Percentiles rank a stretch among this genome's conserved stretches.
Evolutionary conservation across 2,888 invertebrate genomes (phyloP).

Genomic region (Drosophila anceps): DNA sequence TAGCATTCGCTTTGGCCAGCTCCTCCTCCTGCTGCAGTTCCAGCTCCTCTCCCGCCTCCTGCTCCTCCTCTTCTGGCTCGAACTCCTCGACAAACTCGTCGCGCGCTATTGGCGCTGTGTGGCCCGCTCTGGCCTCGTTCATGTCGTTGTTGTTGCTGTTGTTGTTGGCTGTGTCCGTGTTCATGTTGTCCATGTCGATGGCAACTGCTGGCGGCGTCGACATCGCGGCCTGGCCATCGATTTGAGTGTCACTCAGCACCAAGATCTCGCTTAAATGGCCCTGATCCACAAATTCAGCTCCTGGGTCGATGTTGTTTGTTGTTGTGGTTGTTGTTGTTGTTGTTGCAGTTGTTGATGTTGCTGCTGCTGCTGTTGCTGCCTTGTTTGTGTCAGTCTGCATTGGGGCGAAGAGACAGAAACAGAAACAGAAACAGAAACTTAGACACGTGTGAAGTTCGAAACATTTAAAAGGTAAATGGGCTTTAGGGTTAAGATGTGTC

Average conservation of each 20-base stretch:
- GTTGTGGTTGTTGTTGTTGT: conserved; percentile 34
- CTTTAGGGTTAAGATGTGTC: not conserved
- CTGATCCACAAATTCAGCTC: conserved; percentile 67
- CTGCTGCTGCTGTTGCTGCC: conserved; percentile 44
- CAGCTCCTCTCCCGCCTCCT: conserved; percentile 19
- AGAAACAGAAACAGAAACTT: conserved; percentile 33
- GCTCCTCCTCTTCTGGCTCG: conserved; percentile 30
- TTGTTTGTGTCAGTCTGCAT: conserved; percentile 69
- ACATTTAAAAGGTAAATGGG: conserved; percentile 7
- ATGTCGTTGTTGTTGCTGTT: conserved; percentile 36
- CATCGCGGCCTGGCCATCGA: conserved; percentile 63
- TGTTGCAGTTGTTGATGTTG: conserved; percentile 34
- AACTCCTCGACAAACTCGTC: conserved; percentile 66
- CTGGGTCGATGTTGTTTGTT: conserved; percentile 42
- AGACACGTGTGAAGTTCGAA: conserved; percentile 70
- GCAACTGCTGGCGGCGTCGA: conserved; percentile 62
- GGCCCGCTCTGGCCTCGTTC: conserved; percentile 60
- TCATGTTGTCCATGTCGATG: conserved; percentile 63
- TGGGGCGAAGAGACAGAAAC: conserved; percentile 39
- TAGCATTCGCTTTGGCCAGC: conserved; percentile 63
- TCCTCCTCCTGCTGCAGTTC: conserved; percentile 42
- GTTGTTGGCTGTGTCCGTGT: conserved; percentile 43
- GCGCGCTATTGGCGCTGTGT: conserved; percentile 79
- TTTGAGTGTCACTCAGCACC: conserved; percentile 81
- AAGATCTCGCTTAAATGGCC: conserved; percentile 76